Base-by-base conservation (phyloP, 2,888 invertebrate genomes). In the Caenorhabditis wallacei region DNA sequence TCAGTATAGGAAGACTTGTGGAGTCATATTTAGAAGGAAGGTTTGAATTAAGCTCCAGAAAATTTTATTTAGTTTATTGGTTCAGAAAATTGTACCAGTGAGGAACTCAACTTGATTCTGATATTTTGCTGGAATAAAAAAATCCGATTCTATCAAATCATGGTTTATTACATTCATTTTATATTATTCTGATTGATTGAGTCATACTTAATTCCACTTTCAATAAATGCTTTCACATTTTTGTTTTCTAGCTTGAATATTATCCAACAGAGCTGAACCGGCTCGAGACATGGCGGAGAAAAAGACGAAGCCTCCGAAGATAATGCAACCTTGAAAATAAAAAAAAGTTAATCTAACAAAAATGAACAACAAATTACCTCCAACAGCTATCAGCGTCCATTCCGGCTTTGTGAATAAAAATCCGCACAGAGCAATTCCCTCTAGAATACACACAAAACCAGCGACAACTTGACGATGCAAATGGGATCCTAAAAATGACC, bases 401-500 rank as follows among this genome's bases (percentile, higher is more conserved):
- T 40, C 35, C 1, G 61, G 61, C 7, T 61, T 61, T 10, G 89
- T 89, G 24, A 84, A 69, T 1, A 89, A 66, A 53, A 89, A 89
- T 5, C 89, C 88, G 40, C 88, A 54, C 10, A 89, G 76, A 0
- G 89, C 84, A 16, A 82, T 51, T 11, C 70, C 64, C 68, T 89
- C 89, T 7, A 89, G 70, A 24, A 89, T 79, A 61, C 89, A 89
- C 18, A 89, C 76, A 13, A 89, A 70, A n/a, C 53, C 43, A 11
- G 89, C 89, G 13, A 89, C 59, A 13, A 89, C 81, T 63, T 87
- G 87, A 57, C 89, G 63, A 72, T 89, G 89, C 40, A 89, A 87
- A 70, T 89, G 89, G 16, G 89, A 89, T 16, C 89, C 89, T 4
- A 89, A 64, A 53, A 89, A 90, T 16, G 83, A 82, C 8, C 87